A percentile compares a stretch with the other conserved stretches of the same genome.
Evolutionary conservation across 2,888 invertebrate genomes (phyloP).

Genomic region (Mactromeris polynyma): DNA sequence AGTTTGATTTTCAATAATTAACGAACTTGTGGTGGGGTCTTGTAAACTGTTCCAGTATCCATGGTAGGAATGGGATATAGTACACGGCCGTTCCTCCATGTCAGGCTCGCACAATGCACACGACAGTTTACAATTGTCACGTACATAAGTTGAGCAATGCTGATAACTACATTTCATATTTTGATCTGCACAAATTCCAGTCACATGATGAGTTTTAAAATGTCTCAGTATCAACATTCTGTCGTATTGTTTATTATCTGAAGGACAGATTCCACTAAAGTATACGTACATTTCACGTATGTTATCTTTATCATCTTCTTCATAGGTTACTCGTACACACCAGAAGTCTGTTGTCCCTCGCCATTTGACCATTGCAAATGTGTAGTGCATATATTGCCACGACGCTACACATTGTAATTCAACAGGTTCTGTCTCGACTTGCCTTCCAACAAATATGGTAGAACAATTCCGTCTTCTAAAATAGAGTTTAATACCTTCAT

Average conservation of each 20-base stretch:
- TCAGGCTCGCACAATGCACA: constrained; percentile 67
- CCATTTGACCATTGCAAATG: constrained; percentile 67
- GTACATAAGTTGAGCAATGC: constrained; percentile 61
- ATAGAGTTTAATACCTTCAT: constrained; percentile 67
- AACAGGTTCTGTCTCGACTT: constrained; percentile 33
- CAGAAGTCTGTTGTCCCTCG: constrained; percentile 57
- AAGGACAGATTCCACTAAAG: constrained; percentile 62
- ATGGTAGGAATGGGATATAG: constrained; percentile 44
- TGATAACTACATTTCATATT: constrained; percentile 66
- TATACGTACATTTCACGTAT: constrained; percentile 56
- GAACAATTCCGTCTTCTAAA: constrained; percentile 65
- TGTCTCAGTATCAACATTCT: constrained; percentile 58
- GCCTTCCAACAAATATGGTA: constrained; percentile 40
- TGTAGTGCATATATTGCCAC: constrained; percentile 57
- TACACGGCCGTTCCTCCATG: constrained; percentile 63
- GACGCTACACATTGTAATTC: constrained; percentile 60
- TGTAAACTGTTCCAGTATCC: constrained; percentile 64
- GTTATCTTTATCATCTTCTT: constrained; percentile 25
- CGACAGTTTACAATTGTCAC: constrained; percentile 64
- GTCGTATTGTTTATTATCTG: constrained; percentile 42
- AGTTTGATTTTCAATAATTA: constrained; percentile 58
- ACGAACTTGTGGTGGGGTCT: constrained; percentile 49
- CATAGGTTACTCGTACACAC: constrained; percentile 58
- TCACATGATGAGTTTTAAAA: constrained; percentile 68
- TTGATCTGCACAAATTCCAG: constrained; percentile 68